Evolutionary conservation across 2,888 invertebrate genomes (phyloP).

Genomic region (Cerastis leucographa): DNA sequence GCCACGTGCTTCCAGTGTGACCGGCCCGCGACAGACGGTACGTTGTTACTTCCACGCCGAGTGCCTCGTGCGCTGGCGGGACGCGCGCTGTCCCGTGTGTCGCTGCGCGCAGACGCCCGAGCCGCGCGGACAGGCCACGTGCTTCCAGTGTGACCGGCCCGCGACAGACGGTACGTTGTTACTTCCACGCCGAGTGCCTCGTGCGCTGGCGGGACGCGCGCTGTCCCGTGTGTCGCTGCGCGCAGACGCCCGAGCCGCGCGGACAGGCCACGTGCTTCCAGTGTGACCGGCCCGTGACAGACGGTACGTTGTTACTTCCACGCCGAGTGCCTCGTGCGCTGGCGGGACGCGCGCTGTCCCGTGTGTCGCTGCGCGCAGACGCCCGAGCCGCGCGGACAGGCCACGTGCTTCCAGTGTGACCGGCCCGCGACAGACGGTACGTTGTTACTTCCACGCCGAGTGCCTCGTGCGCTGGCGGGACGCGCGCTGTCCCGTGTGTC

Average conservation of each 20-base stretch:
- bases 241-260: slow-evolving; percentile 95
- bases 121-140: slow-evolving; percentile 92
- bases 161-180: slow-evolving; percentile 30
- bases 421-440: slow-evolving; percentile 33
- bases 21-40: slow-evolving; percentile 32
- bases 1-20: slow-evolving; percentile 89
- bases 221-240: slow-evolving; percentile 99
- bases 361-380: slow-evolving; percentile 98
- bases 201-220: slow-evolving; percentile 99
- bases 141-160: slow-evolving; percentile 74
- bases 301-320: slow-evolving; percentile 92
- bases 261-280: slow-evolving; percentile 92
- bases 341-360: slow-evolving; percentile 99
- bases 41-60: slow-evolving; percentile 95
- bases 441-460: slow-evolving; percentile 95
- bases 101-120: slow-evolving; percentile 97
- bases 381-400: slow-evolving; percentile 94
- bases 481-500: slow-evolving; percentile 99
- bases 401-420: slow-evolving; percentile 87
- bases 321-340: slow-evolving; percentile 97
- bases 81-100: slow-evolving; percentile 99
- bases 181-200: slow-evolving; percentile 98
- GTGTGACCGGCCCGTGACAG: slow-evolving; percentile 35
- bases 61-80: slow-evolving; percentile 99
- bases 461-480: slow-evolving; percentile 99